phyloP scores from a whole-genome alignment of 2,888 invertebrate species.

The Sphaerophoria taeniata region DNA sequence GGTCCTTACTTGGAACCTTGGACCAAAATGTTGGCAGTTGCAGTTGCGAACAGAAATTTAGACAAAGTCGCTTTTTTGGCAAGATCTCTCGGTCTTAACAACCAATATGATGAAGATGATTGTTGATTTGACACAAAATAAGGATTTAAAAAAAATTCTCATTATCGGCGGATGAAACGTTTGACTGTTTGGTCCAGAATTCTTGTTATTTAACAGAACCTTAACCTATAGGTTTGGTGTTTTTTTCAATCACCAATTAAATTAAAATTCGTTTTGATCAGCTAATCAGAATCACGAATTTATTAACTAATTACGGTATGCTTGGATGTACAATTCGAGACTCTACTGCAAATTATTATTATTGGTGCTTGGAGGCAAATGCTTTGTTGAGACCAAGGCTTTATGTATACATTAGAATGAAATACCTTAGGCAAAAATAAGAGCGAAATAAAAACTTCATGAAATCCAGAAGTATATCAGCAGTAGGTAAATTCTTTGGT shows the following conservation, averaged over 20 bases:
- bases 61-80: slow-evolving; percentile 2
- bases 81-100: neutral
- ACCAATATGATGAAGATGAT: neutral
- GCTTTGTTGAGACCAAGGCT: neutral
- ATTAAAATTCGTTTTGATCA: slow-evolving; percentile 10
- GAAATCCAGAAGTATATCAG: neutral
- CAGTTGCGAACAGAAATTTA: slow-evolving; percentile 46
- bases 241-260: slow-evolving; percentile 27
- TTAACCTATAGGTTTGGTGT: slow-evolving; percentile 13
- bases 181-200: neutral
- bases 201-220: slow-evolving; percentile 18
- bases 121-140: slow-evolving; percentile 47
- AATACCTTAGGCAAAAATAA: slow-evolving; percentile 6
- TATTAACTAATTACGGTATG: slow-evolving; percentile 44
- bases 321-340: slow-evolving; percentile 41
- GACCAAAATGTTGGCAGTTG: slow-evolving; percentile 48
- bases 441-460: slow-evolving; percentile 3
- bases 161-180: slow-evolving; percentile 12
- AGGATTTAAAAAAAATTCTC: slow-evolving; percentile 1
- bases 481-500: slow-evolving; percentile 33
- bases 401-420: neutral
- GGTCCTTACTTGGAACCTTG: slow-evolving; percentile 15
- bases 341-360: slow-evolving; percentile 42
- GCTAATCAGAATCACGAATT: slow-evolving; percentile 56
- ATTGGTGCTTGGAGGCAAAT: slow-evolving; percentile 34